A percentile compares a stretch with the other conserved stretches of the same genome.
Evolutionary conservation across 92 coral and sea anemone species (phyloP).

Genomic region (Pocillopora grandis): DNA sequence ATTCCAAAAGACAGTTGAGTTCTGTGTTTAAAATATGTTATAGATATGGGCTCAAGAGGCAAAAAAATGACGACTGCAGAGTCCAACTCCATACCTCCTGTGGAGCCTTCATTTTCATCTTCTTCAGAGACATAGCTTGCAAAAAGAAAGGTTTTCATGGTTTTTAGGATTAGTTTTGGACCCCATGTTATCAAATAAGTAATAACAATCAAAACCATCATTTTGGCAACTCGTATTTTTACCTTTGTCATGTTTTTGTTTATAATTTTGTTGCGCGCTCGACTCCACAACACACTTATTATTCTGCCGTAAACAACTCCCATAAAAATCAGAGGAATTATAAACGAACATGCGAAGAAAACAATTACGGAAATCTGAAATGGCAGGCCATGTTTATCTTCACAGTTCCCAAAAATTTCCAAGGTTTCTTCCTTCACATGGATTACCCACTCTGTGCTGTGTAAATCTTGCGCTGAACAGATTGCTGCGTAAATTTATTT

Average conservation of each 20-base stretch:
- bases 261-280: slow-evolving; percentile 31
- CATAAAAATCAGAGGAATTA: slow-evolving; percentile 38
- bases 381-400: slow-evolving; percentile 7
- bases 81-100: background rate
- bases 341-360: slow-evolving; percentile 33
- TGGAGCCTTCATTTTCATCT: background rate
- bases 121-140: background rate
- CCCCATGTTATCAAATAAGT: slow-evolving; percentile 53
- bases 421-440: background rate
- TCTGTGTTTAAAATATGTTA: background rate
- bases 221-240: slow-evolving; percentile 45
- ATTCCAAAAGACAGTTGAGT: no score
- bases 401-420: background rate
- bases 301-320: slow-evolving; percentile 33
- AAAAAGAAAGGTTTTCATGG: background rate
- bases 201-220: slow-evolving; percentile 48
- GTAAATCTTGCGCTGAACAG: slow-evolving; percentile 28
- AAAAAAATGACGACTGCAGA: background rate
- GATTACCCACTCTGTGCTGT: background rate
- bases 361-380: slow-evolving; percentile 25
- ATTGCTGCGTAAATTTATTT: slow-evolving; percentile 40
- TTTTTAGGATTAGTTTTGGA: slow-evolving; percentile 12
- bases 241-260: slow-evolving; percentile 34
- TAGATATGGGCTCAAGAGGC: background rate
- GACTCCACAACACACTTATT: slow-evolving; percentile 36